Base-by-base conservation (phyloP, 2,888 invertebrate genomes). In the Candidula unifasciata region DNA sequence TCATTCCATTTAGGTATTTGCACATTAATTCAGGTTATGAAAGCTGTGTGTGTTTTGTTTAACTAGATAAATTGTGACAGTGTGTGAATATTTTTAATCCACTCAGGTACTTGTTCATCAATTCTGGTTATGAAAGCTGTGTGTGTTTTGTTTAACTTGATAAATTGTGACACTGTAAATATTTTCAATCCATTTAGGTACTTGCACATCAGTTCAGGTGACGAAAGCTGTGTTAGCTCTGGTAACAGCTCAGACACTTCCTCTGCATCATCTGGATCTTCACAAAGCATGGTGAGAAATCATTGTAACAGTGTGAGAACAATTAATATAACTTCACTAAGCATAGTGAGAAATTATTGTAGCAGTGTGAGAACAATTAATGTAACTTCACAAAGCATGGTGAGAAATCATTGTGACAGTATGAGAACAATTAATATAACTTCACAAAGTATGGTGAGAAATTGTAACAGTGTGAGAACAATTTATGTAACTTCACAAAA, bases 161-260 rank as follows among this genome's bases (percentile, higher is more conserved):
- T 66, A 66, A 13, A 27, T 3, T n/a, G 21, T 60, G n/a, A 24
- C 5, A 16, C 5, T 27, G 21, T n/a, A 6, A n/a, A 27, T 30
- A 68, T n/a, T 68, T 27, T 68, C 3, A 13, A 13, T n/a, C 24
- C 18, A 33, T 37, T 16, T n/a, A 66, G 60, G 37, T 66, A 66
- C 37, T 21, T 78, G 16, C 78, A 60, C 35, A 21, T n/a, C 30
- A 33, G 21, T 33, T n/a, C 35, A 16, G 44, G 64, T 66, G 82
- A 82, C 74, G 82, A 74, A 24, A 82, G 82, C 44, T 35, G 60
- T 68, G n/a, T 27, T 35, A 82, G n/a, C 27, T 18, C 69, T 57
- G 57, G 60, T 13, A 64, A 64, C 44, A 24, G 69, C 27, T 69
- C 73, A 21, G 82, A 82, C 57, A 30, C 24, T 30, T 73, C 80